Conservation (phyloP, 2,888 invertebrate genomes). For the Drosophila mimetica region DNA sequence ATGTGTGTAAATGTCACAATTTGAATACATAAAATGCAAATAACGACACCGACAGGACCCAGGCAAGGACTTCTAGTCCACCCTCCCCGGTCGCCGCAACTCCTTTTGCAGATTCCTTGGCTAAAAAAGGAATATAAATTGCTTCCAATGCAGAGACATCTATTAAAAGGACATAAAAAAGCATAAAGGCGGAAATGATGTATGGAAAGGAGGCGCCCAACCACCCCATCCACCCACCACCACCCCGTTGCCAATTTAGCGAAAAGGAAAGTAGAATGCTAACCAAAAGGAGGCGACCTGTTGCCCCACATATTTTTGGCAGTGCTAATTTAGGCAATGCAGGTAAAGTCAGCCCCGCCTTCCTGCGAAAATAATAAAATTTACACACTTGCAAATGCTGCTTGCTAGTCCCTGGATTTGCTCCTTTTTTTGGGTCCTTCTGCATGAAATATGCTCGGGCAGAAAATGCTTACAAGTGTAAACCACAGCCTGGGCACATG, state of each 20-base stretch:
- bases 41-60: slow-evolving; percentile 51
- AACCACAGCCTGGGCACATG: slow-evolving; percentile 74
- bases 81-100: slow-evolving; percentile 20
- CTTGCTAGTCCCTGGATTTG: slow-evolving; percentile 27
- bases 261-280: slow-evolving; percentile 58
- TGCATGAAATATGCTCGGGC: slow-evolving; percentile 70
- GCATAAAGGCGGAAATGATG: slow-evolving; percentile 76
- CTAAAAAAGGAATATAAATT: slow-evolving; percentile 63
- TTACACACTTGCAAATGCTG: slow-evolving; percentile 75
- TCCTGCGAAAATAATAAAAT: slow-evolving; percentile 63
- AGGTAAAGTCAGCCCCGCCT: slow-evolving; percentile 41
- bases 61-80: slow-evolving; percentile 30
- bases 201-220: slow-evolving; percentile 49
- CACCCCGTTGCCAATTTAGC: slow-evolving; percentile 29
- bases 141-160: slow-evolving; percentile 74
- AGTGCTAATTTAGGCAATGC: slow-evolving; percentile 69
- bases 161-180: slow-evolving; percentile 74
- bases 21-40: slow-evolving; percentile 78
- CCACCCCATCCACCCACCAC: not conserved
- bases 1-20: slow-evolving; percentile 74
- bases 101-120: slow-evolving; percentile 38
- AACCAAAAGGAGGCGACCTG: slow-evolving; percentile 57
- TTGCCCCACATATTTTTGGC: slow-evolving; percentile 64
- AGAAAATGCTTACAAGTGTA: slow-evolving; percentile 78
- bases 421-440: slow-evolving; percentile 30